Conservation (phyloP, 2,888 invertebrate genomes). For the Rhabditophanes sp. region DNA sequence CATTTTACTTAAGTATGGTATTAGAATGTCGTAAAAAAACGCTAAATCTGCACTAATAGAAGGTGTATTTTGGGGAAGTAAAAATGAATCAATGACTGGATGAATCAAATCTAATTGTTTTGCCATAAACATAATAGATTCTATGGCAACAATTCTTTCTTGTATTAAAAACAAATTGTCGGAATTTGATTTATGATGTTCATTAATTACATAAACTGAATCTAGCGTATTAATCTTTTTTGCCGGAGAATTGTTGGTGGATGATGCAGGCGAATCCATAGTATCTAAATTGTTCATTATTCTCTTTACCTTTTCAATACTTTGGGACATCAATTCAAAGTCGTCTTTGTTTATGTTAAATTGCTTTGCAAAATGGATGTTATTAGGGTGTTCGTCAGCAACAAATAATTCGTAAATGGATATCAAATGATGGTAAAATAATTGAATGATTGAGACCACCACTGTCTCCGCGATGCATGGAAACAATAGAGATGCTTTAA, state of each 20-base stretch:
- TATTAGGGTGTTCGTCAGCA: constrained; percentile 2
- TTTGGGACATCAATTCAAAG: no score
- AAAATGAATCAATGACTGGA: constrained; percentile 66
- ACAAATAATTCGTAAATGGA: no score
- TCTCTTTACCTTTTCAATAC: no score
- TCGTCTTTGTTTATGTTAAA: no score
- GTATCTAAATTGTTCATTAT: no score
- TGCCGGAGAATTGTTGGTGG: no score
- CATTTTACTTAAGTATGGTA: constrained; percentile 7
- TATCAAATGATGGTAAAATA: constrained; percentile 35
- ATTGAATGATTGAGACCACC: constrained; percentile 25
- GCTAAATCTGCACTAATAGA: neutral
- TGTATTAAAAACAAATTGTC: constrained; percentile 65
- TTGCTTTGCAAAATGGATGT: constrained; percentile 1
- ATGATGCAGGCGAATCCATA: no score
- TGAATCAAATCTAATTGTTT: constrained; percentile 70
- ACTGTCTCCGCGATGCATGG: constrained; percentile 30
- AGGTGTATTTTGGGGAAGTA: constrained; percentile 44
- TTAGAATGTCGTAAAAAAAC: constrained; percentile 3
- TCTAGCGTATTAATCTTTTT: no score
- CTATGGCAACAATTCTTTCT: constrained; percentile 74
- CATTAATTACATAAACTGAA: no score
- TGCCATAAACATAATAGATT: constrained; percentile 74
- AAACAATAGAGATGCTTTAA: constrained; percentile 36
- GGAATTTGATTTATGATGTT: no score